These are phyloP conservation scores for Muscicapa adusta DNA, from an alignment of 2,113 vertebrate genomes.

Conservation along the genomic window DNA sequence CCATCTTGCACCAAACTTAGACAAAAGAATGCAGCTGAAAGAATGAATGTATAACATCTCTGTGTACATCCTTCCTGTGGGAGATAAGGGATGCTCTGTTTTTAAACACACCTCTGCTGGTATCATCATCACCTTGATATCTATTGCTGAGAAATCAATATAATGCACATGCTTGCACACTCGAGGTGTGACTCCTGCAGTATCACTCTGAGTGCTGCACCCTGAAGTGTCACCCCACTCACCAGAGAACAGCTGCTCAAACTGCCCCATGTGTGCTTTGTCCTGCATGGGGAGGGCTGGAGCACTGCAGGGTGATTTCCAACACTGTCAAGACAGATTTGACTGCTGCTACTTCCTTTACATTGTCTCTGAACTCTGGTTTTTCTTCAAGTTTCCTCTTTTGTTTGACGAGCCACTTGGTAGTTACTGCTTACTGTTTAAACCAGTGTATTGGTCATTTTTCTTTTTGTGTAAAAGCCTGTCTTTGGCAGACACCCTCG, in stretches of 20 bases:
- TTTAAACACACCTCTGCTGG: background rate
- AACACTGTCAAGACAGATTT: background rate
- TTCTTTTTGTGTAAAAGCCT: background rate
- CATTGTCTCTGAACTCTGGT: background rate
- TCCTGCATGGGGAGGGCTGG: rapidly evolving
- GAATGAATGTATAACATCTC: background rate
- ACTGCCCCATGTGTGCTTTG: background rate
- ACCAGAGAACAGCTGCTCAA: background rate
- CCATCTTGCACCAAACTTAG: background rate
- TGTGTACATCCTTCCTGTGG: background rate
- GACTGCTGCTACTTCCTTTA: background rate
- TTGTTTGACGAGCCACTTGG: background rate
- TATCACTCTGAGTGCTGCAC: background rate
- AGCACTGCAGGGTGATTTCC: background rate
- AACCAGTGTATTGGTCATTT: background rate
- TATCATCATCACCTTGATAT: too few species aligned
- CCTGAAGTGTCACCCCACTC: too few species aligned
- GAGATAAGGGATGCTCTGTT: background rate
- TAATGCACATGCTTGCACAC: background rate
- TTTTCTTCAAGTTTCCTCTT: background rate
- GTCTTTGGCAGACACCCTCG: background rate
- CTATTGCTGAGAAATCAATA: background rate
- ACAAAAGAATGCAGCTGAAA: background rate
- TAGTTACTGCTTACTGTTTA: background rate
- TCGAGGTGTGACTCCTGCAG: rapidly evolving